These are phyloP conservation scores for Muscina levida DNA, from an alignment of 2,888 invertebrate genomes.

Conservation along the genomic window DNA sequence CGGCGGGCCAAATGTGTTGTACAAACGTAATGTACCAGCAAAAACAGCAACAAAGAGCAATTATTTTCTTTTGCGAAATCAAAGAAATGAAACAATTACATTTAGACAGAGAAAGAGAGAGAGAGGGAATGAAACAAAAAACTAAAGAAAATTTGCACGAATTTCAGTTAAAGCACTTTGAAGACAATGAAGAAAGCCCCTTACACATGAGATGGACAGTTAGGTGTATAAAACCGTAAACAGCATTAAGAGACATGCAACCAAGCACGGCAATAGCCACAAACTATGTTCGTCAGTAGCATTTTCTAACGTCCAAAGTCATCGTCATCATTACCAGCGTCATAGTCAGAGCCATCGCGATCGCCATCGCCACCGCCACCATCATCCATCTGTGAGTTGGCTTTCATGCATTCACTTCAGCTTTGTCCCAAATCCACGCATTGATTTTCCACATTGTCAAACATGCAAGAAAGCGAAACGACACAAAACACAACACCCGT, in stretches of 20 bases:
- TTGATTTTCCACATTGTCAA: conserved; percentile 76
- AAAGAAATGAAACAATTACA: conserved; percentile 57
- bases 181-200: conserved; percentile 44
- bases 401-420: conserved; percentile 46
- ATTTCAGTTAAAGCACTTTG: conserved; percentile 54
- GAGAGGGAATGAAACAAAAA: too few relatives aligned
- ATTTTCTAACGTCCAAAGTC: conserved; percentile 52
- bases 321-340: conserved; percentile 51
- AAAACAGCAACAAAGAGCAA: conserved; percentile 33
- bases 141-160: conserved; percentile 58
- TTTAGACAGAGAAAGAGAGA: too few relatives aligned
- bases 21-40: conserved; percentile 45
- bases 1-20: conserved; percentile 1
- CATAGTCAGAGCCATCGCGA: conserved; percentile 52
- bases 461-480: conserved; percentile 75
- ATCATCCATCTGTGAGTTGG: conserved; percentile 12
- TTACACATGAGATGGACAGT: conserved; percentile 62
- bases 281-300: conserved; percentile 43
- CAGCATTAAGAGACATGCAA: conserved; percentile 57
- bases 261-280: conserved; percentile 49
- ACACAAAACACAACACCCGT: conserved; percentile 57
- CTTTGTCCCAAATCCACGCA: conserved; percentile 74
- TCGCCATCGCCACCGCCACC: conserved; percentile 20
- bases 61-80: conserved; percentile 52
- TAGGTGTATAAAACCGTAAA: conserved; percentile 61